Evolutionary conservation across 2,888 invertebrate genomes (phyloP), one percentile per base, ranked within the genome.

Genomic region (Philopedon plagiatum): DNA sequence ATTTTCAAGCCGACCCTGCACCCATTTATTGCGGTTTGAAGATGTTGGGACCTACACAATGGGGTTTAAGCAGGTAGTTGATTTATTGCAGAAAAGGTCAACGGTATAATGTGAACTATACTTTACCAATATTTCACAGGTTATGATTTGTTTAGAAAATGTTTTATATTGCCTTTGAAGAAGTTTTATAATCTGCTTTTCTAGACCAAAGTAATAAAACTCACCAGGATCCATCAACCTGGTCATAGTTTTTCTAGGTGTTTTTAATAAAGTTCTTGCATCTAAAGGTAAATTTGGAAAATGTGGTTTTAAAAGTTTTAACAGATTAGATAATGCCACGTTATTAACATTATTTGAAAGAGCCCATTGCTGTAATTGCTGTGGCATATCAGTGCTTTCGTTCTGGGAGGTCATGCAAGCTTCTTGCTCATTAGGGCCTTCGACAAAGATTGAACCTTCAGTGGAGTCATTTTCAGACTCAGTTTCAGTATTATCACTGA

Each of bases 221-320:
- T 67, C n/a, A 3, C 71, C 63, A 11, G 39, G 62, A 46, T 62
- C 51, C 4, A 46, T 13, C 7, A 8, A 15, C 39, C 57, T 71
- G 15, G 61, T 44, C 54, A 44, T 29, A 37, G 63, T 62, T 34
- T 57, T 54, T 63, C 51, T 44, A 7, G 54, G 61, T 49, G 73
- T 73, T 49, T 54, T 32, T 34, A 73, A 49, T 21, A 70, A 56
- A 26, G 60, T 65, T 57, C 73, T 51, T 32, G 62, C 60, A 73
- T 73, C 69, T 46, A 57, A 23, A 21, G 66, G 61, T 51, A 61
- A 67, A 9, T 61, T 61, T 34, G 61, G 49, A 61, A 49, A 41
- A 23, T 23, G 15, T 37, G 39, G 29, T 51, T 61, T 68, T 51
- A 68, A 39, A 37, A 61, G 46, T 19, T 34, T 19, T 49, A 68